Evolutionary conservation across 37 sponge, comb jelly and placozoan species (phyloP).

Genomic region (Tethya wilhelma): DNA sequence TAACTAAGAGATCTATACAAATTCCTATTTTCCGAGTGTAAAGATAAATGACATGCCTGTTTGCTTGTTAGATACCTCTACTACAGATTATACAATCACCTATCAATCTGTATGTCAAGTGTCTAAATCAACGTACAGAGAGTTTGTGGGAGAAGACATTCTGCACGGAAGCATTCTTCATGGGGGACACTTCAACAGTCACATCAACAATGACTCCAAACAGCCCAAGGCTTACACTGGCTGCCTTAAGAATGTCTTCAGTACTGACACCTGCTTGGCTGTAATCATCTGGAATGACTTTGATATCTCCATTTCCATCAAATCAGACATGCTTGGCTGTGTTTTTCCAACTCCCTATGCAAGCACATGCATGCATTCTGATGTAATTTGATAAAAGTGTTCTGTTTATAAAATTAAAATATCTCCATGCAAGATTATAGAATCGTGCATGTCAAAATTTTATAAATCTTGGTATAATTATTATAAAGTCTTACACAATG

Average conservation of each 20-base stretch:
- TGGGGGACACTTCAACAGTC: slow-evolving; percentile 13
- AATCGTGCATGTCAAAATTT: no score
- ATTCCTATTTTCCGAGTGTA: background rate
- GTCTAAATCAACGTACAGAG: background rate
- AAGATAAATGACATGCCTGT: background rate
- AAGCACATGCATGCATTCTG: background rate
- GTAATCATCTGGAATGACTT: slow-evolving; percentile 6
- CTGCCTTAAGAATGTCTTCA: slow-evolving; percentile 5
- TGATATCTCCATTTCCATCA: slow-evolving; percentile 4
- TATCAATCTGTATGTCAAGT: background rate
- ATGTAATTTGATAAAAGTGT: background rate
- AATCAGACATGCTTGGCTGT: slow-evolving; percentile 17
- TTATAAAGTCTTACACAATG: no score
- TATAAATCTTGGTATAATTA: no score
- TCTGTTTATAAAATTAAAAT: no score
- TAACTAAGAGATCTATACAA: background rate
- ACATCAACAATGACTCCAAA: slow-evolving; percentile 39
- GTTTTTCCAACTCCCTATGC: slow-evolving; percentile 24
- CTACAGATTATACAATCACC: background rate
- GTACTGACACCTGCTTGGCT: no score
- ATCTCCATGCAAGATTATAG: no score
- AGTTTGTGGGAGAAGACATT: background rate
- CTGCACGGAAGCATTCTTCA: background rate
- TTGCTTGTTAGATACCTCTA: background rate
- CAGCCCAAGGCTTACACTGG: slow-evolving; percentile 8